Evolutionary conservation across 2,888 invertebrate species (phyloP).

Genomic region (Panorpa germanica): DNA sequence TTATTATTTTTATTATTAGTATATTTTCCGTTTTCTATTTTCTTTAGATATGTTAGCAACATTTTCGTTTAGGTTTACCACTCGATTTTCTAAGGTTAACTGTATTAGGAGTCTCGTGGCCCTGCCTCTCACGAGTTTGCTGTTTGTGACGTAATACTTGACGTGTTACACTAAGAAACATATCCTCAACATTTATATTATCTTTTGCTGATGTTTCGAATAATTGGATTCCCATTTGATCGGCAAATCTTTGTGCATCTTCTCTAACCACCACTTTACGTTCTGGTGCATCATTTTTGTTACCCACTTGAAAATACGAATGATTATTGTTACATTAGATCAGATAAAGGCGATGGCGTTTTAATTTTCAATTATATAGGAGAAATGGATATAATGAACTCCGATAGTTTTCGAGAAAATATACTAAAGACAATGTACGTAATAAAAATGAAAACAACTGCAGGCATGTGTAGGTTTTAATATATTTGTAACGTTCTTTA

Average conservation of each 20-base stretch:
- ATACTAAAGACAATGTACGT: slow-evolving; percentile 5
- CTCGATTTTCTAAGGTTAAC: slow-evolving; percentile 2
- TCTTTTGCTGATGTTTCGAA: slow-evolving; percentile 99
- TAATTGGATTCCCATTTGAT: slow-evolving; percentile 90
- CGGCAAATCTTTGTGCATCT: slow-evolving; percentile 93
- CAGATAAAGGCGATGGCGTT: not conserved
- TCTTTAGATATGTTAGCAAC: too few relatives aligned
- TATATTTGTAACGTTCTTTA: slow-evolving; percentile 10
- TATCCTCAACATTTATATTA: slow-evolving; percentile 97
- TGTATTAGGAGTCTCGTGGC: too few relatives aligned
- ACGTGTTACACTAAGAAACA: slow-evolving; percentile 52
- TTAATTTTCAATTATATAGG: not conserved
- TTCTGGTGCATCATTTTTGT: slow-evolving; percentile 90
- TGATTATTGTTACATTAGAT: not conserved
- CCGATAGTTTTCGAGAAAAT: not conserved
- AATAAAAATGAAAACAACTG: slow-evolving; percentile 8
- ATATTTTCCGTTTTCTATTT: too few relatives aligned
- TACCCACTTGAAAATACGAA: slow-evolving; percentile 77
- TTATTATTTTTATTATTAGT: too few relatives aligned
- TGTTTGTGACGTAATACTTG: slow-evolving; percentile 24
- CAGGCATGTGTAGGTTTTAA: slow-evolving; percentile 11
- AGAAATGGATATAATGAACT: slow-evolving; percentile 1
- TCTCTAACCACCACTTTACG: slow-evolving; percentile 91
- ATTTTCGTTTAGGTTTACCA: slow-evolving; percentile 19
- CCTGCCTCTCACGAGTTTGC: too few relatives aligned